Percentiles rank a stretch among this genome's conserved stretches.
Conservation (phyloP, 1,140 invertebrate species). For the Drosophila kikkawai region DNA sequence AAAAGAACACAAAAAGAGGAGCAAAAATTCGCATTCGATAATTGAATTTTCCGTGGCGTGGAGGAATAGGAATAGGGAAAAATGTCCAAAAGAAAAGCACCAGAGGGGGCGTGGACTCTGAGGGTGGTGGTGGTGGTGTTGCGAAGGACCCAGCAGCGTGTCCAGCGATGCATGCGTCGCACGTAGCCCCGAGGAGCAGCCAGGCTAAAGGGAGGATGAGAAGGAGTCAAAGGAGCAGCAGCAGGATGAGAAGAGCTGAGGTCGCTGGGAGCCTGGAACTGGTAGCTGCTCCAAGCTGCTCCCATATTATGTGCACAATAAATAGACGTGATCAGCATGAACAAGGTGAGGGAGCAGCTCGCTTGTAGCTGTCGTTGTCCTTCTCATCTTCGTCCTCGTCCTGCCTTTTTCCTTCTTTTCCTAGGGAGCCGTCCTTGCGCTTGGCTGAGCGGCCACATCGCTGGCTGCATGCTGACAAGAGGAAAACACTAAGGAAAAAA, state of each 20-base stretch:
- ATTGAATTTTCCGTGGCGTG: constrained; percentile 79
- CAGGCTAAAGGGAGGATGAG: constrained; percentile 17
- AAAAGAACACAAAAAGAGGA: constrained; percentile 64
- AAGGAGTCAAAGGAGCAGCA: constrained; percentile 22
- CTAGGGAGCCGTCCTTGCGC: constrained; percentile 66
- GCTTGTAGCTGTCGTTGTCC: constrained; percentile 36
- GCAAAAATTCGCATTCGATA: constrained; percentile 83
- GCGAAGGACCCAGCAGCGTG: constrained; percentile 58
- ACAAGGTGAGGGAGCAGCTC: constrained; percentile 57
- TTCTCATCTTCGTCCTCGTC: constrained; percentile 23
- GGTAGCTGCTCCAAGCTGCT: constrained; percentile 48
- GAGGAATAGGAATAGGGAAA: constrained; percentile 54
- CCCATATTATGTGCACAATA: constrained; percentile 85
- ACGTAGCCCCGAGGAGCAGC: constrained; percentile 73
- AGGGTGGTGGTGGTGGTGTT: constrained; percentile 5
- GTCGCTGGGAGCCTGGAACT: constrained; percentile 1
- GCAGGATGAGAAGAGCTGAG: constrained; percentile 6
- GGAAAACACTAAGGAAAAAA: constrained; percentile 9
- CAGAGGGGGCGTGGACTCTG: constrained; percentile 6
- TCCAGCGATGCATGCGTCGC: constrained; percentile 82
- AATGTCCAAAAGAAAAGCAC: constrained; percentile 31
- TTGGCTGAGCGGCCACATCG: constrained; percentile 70
- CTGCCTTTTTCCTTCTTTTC: constrained; percentile 16
- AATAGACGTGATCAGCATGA: constrained; percentile 85
- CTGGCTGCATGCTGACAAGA: constrained; percentile 71